Evolutionary conservation across 2,797 vertebrate genomes (phyloP).

Genomic region (Myioborus miniatus): DNA sequence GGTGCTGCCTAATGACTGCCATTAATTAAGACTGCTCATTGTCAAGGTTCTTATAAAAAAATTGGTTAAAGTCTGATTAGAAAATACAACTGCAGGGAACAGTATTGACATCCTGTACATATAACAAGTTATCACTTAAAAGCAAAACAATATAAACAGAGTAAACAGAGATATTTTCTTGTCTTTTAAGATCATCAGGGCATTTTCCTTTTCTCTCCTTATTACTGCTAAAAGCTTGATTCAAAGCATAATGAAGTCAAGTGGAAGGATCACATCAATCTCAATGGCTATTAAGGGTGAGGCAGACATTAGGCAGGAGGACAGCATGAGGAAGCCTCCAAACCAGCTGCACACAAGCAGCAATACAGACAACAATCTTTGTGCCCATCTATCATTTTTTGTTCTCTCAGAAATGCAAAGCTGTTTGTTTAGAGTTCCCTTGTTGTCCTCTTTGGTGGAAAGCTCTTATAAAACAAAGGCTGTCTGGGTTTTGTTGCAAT

Average conservation of each 20-base stretch:
- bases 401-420: background rate
- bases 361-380: background rate
- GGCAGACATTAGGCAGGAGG: background rate
- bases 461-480: background rate
- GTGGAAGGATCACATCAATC: background rate
- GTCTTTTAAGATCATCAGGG: background rate
- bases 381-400: background rate
- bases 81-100: constrained; percentile 32
- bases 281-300: background rate
- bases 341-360: background rate
- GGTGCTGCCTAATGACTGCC: background rate
- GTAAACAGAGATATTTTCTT: background rate
- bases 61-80: constrained; percentile 36
- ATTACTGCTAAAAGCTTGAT: background rate
- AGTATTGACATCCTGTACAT: background rate
- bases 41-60: constrained; percentile 44
- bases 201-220: background rate
- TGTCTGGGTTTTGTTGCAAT: background rate
- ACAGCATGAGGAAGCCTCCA: background rate
- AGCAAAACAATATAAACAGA: background rate
- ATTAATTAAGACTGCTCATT: constrained; percentile 61
- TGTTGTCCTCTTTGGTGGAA: background rate
- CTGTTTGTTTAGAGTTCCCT: background rate
- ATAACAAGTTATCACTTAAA: background rate
- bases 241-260: background rate